These are phyloP conservation scores for Vimba vimba DNA, from an alignment of 2,113 vertebrate genomes.

Conservation along the genomic window DNA sequence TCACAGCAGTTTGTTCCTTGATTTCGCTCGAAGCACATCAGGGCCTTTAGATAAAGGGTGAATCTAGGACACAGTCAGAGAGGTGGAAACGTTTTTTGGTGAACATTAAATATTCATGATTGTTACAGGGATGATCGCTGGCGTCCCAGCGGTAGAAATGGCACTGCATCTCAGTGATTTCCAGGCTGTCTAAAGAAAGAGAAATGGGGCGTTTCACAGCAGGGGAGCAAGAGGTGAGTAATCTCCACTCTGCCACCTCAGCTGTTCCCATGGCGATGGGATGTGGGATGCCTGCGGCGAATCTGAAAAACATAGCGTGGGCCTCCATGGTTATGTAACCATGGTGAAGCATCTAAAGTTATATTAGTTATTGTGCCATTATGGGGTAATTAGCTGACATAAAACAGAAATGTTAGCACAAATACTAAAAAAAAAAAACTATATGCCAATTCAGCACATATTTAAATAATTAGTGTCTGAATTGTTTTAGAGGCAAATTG, in stretches of 20 bases:
- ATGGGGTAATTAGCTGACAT: not conserved
- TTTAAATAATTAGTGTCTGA: not conserved
- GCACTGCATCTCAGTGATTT: not conserved
- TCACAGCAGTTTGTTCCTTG: no score
- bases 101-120: slow-evolving; percentile 8
- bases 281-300: not conserved
- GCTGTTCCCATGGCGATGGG: slow-evolving; percentile 12
- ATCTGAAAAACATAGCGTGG: not conserved
- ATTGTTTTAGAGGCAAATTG: not conserved
- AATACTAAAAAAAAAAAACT: not conserved
- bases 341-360: slow-evolving; percentile 8
- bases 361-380: no score
- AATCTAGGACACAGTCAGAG: not conserved
- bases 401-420: not conserved
- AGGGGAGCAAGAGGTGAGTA: slow-evolving; percentile 8
- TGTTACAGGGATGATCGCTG: not conserved
- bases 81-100: not conserved
- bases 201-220: not conserved
- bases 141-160: not conserved
- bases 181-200: not conserved
- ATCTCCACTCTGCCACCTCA: slow-evolving; percentile 12
- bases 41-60: not conserved
- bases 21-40: no score
- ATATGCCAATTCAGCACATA: not conserved
- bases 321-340: slow-evolving; percentile 21